Conservation (phyloP, 2,888 invertebrate species). For the Galerucella calmariensis region DNA sequence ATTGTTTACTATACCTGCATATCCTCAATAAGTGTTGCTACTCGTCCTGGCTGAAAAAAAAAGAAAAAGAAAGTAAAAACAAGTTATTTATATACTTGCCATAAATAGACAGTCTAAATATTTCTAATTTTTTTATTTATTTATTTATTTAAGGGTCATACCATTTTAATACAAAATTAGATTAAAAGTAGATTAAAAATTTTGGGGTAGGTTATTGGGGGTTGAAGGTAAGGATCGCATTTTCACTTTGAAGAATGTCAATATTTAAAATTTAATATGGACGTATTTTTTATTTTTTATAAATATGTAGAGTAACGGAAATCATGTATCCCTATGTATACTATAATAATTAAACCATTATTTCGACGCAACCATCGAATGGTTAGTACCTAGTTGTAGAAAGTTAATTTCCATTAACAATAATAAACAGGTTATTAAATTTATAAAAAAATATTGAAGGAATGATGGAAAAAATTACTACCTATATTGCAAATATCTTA, state of each 20-base stretch:
- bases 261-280: too few species aligned
- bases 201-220: too few species aligned
- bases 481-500: constrained; percentile 59
- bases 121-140: too few species aligned
- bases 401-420: background rate
- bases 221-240: too few species aligned
- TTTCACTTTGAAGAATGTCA: too few species aligned
- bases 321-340: too few species aligned
- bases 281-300: too few species aligned
- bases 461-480: background rate
- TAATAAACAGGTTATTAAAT: background rate
- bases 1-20: constrained; percentile 73
- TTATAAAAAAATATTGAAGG: background rate
- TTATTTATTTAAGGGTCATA: too few species aligned
- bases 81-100: too few species aligned
- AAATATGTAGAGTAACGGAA: too few species aligned
- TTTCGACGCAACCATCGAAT: background rate
- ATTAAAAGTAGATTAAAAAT: too few species aligned
- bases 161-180: too few species aligned
- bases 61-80: constrained; percentile 19
- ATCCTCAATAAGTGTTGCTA: constrained; percentile 86
- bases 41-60: constrained; percentile 88
- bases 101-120: background rate
- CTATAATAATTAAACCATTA: background rate
- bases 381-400: background rate